phyloP scores from a whole-genome alignment of 2,113 vertebrate genomes.

The Shinisaurus crocodilurus region DNA sequence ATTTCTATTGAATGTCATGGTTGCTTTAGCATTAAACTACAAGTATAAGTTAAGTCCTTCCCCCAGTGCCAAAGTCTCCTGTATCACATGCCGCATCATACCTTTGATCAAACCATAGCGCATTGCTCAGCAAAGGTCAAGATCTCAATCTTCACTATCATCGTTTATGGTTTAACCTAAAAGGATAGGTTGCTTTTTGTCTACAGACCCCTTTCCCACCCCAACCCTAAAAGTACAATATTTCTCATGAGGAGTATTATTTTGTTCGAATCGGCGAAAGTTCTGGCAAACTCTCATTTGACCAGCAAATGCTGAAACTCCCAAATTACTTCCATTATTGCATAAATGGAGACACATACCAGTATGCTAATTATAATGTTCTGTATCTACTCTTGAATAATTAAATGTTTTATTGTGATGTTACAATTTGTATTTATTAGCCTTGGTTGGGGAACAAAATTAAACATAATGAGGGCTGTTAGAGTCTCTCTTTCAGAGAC shows the following conservation, averaged over 20 bases:
- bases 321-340: conserved; percentile 62
- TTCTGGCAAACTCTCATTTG: conserved; percentile 18
- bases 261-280: conserved; percentile 12
- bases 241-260: neutral
- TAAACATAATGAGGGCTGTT: conserved; percentile 78
- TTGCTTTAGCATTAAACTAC: neutral
- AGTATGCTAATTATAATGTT: conserved; percentile 71
- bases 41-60: neutral
- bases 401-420: conserved; percentile 81
- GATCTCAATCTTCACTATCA: neutral
- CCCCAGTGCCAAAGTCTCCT: too few species aligned
- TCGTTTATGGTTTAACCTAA: neutral
- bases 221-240: neutral
- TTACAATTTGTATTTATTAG: conserved; percentile 81
- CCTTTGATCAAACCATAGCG: neutral
- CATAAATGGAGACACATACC: conserved; percentile 71
- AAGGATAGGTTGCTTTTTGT: too few species aligned
- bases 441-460: conserved; percentile 74
- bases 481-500: conserved; percentile 64
- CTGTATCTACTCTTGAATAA: conserved; percentile 76
- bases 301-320: conserved; percentile 40
- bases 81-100: too few species aligned
- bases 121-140: neutral
- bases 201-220: neutral
- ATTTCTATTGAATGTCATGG: neutral